Percentiles rank a stretch among this genome's conserved stretches.
Conservation (phyloP, 2,888 invertebrate species). For the Bedellia somnulentella region DNA sequence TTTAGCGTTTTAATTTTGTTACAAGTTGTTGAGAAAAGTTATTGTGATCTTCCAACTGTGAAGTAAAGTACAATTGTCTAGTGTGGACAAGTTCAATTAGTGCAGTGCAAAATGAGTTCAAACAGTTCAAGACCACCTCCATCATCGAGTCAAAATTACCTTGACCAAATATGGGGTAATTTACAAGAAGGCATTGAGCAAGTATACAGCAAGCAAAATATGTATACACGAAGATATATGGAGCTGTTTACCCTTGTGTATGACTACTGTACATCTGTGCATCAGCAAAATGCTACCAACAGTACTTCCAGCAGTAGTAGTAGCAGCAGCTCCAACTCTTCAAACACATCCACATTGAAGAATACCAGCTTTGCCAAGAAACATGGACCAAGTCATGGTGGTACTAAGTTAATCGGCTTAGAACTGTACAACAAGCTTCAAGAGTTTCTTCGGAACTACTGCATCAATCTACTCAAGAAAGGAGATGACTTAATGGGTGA, state of each 20-base stretch:
- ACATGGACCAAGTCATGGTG: conserved; percentile 58
- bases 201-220: conserved; percentile 85
- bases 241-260: conserved; percentile 96
- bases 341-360: no score
- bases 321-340: conserved; percentile 11
- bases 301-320: conserved; percentile 16
- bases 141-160: no score
- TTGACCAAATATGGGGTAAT: conserved; percentile 95
- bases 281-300: conserved; percentile 55
- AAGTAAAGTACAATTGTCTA: no score
- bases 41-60: no score
- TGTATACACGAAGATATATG: conserved; percentile 90
- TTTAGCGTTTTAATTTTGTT: no score
- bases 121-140: no score
- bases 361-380: conserved; percentile 21
- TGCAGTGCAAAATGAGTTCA: no score
- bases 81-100: no score
- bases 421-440: conserved; percentile 94
- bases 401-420: conserved; percentile 95
- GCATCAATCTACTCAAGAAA: conserved; percentile 79
- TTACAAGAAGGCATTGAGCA: conserved; percentile 90
- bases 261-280: conserved; percentile 97
- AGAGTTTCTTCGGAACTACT: conserved; percentile 87
- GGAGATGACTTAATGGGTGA: conserved; percentile 85
- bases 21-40: no score